Evolutionary conservation across 2,888 invertebrate species (phyloP), one percentile per base, ranked within the genome.

Genomic region (Chrysolina americana): DNA sequence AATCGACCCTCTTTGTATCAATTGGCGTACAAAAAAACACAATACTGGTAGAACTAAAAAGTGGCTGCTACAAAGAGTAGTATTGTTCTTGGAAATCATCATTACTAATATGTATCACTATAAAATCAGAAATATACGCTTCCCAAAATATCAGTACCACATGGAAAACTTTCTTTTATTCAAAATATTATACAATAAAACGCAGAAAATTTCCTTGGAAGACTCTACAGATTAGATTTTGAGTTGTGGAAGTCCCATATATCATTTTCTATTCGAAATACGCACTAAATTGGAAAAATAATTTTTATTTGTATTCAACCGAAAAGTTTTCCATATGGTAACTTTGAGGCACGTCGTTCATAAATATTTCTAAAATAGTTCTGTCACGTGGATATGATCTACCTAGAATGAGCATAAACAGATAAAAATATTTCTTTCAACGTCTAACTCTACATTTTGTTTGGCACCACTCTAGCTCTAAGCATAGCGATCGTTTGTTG

Each of bases 391-490:
- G 23, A 56, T 56, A 2, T 59, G 28, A 53, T 53, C 53, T 53
- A 53, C 53, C 19, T 36, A 36, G 15, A 36, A 59, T 59, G 59
- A 59, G 59, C 59, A 59, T 36, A 36, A 59, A 59, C 59, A 59
- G 59, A 36, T 28, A 59, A n/a, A 63, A 48, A 53, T 41, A 53
- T 44, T 21, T 21, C 41, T 11, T 21, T 50, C 19, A 41, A 44
- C 56, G 21, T 74, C 64, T 73, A 68, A 19, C 56, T 47, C 78
- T 81, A 83, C 48, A 81, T 83, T 79, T 87, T 85, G 75, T 85
- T 87, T 82, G 88, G 88, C 83, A 88, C 87, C 71, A 88, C 87
- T 81, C 87, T 87, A 63, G 88, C 88, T 71, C 89, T 84, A 74
- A 89, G 83, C 82, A 85, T 81, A 62, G 82, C 82, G 65, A 89